These are phyloP conservation scores for Ophiodon elongatus DNA, from an alignment of 2,113 vertebrate genomes.

Conservation along the genomic window DNA sequence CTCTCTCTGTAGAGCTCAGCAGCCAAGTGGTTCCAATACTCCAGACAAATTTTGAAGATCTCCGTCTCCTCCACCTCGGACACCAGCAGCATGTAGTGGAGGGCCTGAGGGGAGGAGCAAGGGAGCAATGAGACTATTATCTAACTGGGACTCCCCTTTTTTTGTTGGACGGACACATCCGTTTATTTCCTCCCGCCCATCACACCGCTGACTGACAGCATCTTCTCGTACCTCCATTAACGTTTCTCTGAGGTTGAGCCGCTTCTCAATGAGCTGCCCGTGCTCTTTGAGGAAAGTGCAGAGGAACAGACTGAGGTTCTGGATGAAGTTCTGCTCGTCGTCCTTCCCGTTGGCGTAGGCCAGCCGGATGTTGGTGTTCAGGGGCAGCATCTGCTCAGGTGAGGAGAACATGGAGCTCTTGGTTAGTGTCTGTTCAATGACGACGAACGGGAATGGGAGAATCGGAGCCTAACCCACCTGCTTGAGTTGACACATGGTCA, in stretches of 20 bases:
- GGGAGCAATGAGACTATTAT: background rate
- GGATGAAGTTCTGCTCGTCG: constrained; percentile 99
- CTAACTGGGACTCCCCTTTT: background rate
- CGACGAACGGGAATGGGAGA: background rate
- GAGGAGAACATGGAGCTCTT: background rate
- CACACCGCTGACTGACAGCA: background rate
- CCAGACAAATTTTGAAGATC: constrained; percentile 99
- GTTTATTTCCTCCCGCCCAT: too few species aligned
- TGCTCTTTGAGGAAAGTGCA: constrained; percentile 99
- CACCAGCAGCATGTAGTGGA: constrained; percentile 98
- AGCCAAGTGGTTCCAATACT: constrained; percentile 99
- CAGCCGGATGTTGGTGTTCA: constrained; percentile 98
- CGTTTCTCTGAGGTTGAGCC: constrained; percentile 95
- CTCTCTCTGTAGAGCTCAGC: constrained; percentile 98
- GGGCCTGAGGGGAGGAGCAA: constrained; percentile 84
- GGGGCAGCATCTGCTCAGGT: constrained; percentile 93
- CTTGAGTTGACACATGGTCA: constrained; percentile 99
- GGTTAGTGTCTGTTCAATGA: too few species aligned
- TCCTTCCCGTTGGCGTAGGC: constrained; percentile 98
- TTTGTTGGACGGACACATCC: background rate
- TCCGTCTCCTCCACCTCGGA: constrained; percentile 99
- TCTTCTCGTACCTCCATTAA: constrained; percentile 93
- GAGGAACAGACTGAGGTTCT: constrained; percentile 99
- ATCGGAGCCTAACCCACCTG: constrained; percentile 85
- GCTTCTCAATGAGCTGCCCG: constrained; percentile 96